Evolutionary conservation across 2,113 vertebrate genomes (phyloP).

Genomic region (pig (Sus scrofa)): DNA sequence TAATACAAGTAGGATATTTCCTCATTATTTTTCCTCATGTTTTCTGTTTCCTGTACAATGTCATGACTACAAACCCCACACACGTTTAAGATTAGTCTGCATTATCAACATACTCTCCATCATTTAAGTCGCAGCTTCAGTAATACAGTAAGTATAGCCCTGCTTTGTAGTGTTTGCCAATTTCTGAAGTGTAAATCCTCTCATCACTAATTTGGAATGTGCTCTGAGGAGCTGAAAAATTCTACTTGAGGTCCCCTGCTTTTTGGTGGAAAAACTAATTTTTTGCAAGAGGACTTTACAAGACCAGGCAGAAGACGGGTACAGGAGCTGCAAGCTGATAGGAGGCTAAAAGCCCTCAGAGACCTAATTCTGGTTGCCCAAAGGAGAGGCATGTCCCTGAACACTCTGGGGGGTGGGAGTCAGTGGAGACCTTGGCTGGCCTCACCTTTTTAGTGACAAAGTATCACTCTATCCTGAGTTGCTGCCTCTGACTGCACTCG

Average conservation of each 20-base stretch:
- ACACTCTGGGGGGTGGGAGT: not conserved
- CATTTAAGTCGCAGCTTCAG: not conserved
- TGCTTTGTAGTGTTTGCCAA: not conserved
- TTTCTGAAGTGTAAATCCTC: not conserved
- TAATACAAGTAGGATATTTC: not conserved
- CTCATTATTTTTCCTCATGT: not conserved
- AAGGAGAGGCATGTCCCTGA: not conserved
- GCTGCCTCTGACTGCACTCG: not conserved
- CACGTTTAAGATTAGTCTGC: not conserved
- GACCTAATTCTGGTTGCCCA: not conserved
- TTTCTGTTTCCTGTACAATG: not conserved
- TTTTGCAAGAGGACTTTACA: too few species aligned
- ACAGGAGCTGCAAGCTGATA: accelerated
- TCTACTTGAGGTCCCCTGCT: not conserved
- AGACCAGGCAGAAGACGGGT: not conserved
- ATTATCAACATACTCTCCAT: not conserved
- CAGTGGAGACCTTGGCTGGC: not conserved
- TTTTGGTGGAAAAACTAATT: not conserved
- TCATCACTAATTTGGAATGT: not conserved
- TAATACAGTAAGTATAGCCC: not conserved
- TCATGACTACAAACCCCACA: not conserved
- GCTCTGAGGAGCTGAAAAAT: not conserved
- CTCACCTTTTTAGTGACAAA: not conserved
- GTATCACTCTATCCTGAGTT: not conserved
- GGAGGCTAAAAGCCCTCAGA: not conserved